Evolutionary conservation across 2,113 vertebrate genomes (phyloP), one percentile per base, ranked within the genome.

Genomic region (Microcebus tavaratra): DNA sequence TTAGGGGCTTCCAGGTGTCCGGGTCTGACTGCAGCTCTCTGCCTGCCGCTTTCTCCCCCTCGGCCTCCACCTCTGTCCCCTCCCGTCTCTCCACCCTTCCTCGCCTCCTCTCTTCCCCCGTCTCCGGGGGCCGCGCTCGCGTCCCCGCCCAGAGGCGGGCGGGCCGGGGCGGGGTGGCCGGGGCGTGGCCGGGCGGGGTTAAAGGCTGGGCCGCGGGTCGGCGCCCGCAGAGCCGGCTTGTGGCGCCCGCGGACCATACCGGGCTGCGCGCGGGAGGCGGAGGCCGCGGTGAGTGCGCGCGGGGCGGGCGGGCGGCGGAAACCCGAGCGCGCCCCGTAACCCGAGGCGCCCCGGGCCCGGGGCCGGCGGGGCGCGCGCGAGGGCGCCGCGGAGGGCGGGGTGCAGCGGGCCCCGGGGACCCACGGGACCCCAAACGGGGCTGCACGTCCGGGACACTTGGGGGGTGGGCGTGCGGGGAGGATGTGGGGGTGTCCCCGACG

Each of bases 261-360:
- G 13, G 73, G 85, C 53, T 20, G 1, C 65, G 57, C 82, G 57
- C 82, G 0, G 29, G 83, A 88, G 67, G 57, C 70, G 42, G 21
- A 63, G 79, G 84, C 79, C 17, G 68, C 42, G 3, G 97, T 95
- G 88, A 96, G 97, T 92, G 82, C 9, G 20, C 20, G 7, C 29
- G 6, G 5, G 91, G 63, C 42, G 42, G 42, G 42, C 42, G 42
- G 42, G 42, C 55, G 39, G 29, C 12, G 11, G 55, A 20, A 57
- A 67, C 57, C 42, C 6, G 72, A 68, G 61, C 29, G 55, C 29
- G 0, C 29, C 21, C 20, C 57, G 83, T 29, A 78, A 75, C 48
- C 45, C 78, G 70, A 88, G 57, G 73, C 11, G 59, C 45, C 23
- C 25, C 1, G 8, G 63, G 27, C 48, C 34, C 3, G 9, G 36